Evolutionary conservation across 2,797 vertebrate species (phyloP).

Genomic region (Gila robusta): DNA sequence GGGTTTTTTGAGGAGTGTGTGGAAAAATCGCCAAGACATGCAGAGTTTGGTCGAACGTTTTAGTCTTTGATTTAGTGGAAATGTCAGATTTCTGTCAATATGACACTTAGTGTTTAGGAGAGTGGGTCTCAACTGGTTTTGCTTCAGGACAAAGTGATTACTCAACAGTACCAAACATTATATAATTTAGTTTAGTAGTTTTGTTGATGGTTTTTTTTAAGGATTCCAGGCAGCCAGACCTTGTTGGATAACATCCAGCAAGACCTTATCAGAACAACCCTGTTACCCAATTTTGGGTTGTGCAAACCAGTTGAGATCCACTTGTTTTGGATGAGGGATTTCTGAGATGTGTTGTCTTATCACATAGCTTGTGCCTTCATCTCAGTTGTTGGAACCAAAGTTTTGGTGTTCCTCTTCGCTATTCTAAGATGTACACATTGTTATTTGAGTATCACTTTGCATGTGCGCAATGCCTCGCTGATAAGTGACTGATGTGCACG

Average conservation of each 20-base stretch:
- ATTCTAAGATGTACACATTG: conserved; percentile 48
- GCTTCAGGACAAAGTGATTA: not conserved
- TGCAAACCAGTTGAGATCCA: not conserved
- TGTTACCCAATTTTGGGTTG: not conserved
- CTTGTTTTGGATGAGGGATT: conserved; percentile 3
- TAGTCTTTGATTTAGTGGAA: conserved; percentile 20
- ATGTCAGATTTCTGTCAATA: conserved; percentile 13
- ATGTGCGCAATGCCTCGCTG: conserved; percentile 65
- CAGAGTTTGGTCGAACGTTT: conserved; percentile 3
- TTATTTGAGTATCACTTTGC: conserved; percentile 73
- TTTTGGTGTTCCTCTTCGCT: conserved; percentile 54
- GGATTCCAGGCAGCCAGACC: not conserved
- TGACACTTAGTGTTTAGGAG: not conserved
- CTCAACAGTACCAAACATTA: not conserved
- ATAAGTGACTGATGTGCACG: conserved; percentile 23
- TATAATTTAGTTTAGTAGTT: not conserved
- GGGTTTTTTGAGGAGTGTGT: conserved; percentile 54
- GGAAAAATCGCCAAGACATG: conserved; percentile 25
- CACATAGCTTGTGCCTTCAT: conserved; percentile 46
- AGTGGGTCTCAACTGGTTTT: conserved; percentile 15
- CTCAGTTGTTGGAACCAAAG: conserved; percentile 72
- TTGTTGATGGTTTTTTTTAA: not conserved
- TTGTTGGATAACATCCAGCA: not conserved
- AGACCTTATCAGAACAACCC: not conserved
- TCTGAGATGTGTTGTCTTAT: not conserved